Evolutionary conservation across 1,140 invertebrate species (phyloP).

Genomic region (Laupala kohalensis): DNA sequence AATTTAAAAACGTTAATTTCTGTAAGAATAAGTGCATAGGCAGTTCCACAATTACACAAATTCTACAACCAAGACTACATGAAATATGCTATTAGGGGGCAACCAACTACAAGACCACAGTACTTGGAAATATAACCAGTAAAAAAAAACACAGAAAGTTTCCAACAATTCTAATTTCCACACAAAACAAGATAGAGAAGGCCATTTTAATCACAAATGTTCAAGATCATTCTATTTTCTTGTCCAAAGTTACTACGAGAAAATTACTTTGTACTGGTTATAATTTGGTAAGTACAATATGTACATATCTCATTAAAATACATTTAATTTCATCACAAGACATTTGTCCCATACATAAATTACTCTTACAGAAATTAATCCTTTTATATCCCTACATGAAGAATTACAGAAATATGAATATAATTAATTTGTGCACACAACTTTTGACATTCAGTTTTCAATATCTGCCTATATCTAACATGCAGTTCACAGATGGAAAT

Average conservation of each 20-base stretch:
- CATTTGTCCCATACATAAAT: background rate
- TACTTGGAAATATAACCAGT: background rate
- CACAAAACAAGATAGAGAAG: background rate
- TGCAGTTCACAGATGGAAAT: too few relatives aligned
- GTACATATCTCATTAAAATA: background rate
- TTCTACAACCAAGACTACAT: background rate
- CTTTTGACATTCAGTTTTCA: too few relatives aligned
- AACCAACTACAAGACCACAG: background rate
- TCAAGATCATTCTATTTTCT: background rate
- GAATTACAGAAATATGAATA: too few relatives aligned
- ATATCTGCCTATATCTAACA: too few relatives aligned
- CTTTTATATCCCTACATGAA: too few relatives aligned
- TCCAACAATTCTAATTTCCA: background rate
- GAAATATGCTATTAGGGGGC: background rate
- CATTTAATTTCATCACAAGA: background rate
- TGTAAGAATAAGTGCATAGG: background rate
- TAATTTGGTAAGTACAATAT: background rate
- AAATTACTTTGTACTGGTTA: background rate
- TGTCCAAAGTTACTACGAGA: background rate
- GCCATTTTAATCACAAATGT: background rate
- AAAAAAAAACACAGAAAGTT: too few relatives aligned
- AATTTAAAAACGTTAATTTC: background rate
- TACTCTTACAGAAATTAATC: background rate
- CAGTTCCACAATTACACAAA: background rate
- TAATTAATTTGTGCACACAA: too few relatives aligned